phyloP scores from a whole-genome alignment of 2,113 vertebrate species.

The Pedionomus torquatus region DNA sequence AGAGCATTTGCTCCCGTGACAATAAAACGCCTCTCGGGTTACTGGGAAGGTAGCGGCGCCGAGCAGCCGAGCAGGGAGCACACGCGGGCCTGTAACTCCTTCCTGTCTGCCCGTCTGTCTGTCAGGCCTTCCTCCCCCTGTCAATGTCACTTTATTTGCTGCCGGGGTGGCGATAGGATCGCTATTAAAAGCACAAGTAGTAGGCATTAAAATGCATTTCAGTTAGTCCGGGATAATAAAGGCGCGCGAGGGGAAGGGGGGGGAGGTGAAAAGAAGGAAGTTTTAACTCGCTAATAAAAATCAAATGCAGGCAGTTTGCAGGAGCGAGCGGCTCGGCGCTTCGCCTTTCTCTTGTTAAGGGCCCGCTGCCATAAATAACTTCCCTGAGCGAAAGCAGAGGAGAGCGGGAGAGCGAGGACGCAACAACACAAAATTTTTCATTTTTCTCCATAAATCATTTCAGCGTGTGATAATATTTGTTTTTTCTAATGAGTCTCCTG shows the following conservation, averaged over 20 bases:
- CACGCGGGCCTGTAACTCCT: conserved; percentile 41
- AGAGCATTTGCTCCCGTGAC: neutral
- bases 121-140: conserved; percentile 25
- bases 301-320: conserved; percentile 86
- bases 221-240: conserved; percentile 80
- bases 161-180: conserved; percentile 49
- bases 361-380: conserved; percentile 85
- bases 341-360: conserved; percentile 84
- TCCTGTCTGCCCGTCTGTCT: conserved; percentile 61
- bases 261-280: conserved; percentile 79
- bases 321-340: conserved; percentile 77
- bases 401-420: conserved; percentile 75
- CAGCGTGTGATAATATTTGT: conserved; percentile 93
- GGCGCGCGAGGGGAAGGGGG: conserved; percentile 54
- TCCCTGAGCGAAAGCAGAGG: conserved; percentile 78
- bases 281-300: conserved; percentile 88
- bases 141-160: conserved; percentile 51
- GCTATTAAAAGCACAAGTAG: conserved; percentile 73
- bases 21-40: conserved; percentile 45
- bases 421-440: conserved; percentile 87
- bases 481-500: conserved; percentile 91
- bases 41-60: conserved; percentile 53
- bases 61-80: conserved; percentile 5
- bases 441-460: conserved; percentile 92
- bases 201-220: conserved; percentile 79